Evolutionary conservation across 2,888 invertebrate species (phyloP).

Genomic region (Melikaiella ostensackeni): DNA sequence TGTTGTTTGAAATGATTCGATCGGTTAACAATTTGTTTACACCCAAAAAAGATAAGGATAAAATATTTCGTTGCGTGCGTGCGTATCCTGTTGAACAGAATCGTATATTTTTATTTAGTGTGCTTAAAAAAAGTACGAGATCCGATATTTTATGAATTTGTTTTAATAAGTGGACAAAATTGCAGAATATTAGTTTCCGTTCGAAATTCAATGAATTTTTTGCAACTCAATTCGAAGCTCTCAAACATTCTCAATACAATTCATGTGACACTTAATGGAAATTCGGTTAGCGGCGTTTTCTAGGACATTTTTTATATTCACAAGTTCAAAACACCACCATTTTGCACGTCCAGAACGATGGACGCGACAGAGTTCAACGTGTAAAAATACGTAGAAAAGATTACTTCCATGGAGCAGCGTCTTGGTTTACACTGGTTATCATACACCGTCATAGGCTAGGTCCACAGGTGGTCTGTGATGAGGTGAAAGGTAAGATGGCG

Average conservation of each 20-base stretch:
- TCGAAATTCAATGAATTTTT: background rate
- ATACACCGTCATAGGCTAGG: slow-evolving; percentile 75
- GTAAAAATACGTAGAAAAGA: slow-evolving; percentile 74
- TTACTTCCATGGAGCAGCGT: slow-evolving; percentile 54
- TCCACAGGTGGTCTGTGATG: slow-evolving; percentile 75
- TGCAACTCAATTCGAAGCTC: slow-evolving; percentile 13
- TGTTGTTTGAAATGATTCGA: slow-evolving; percentile 6
- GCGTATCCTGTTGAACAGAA: background rate
- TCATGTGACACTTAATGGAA: slow-evolving; percentile 2
- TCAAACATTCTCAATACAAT: slow-evolving; percentile 11
- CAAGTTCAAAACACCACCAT: slow-evolving; percentile 41
- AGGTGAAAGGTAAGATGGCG: slow-evolving; percentile 73
- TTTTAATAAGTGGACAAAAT: background rate
- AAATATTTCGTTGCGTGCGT: slow-evolving; percentile 13
- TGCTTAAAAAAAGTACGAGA: slow-evolving; percentile 1
- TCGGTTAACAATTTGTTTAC: background rate
- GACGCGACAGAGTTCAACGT: slow-evolving; percentile 53
- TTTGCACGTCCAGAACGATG: slow-evolving; percentile 44
- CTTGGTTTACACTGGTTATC: slow-evolving; percentile 71
- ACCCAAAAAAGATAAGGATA: background rate
- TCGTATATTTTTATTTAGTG: background rate
- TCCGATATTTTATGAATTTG: slow-evolving; percentile 9
- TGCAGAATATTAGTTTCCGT: background rate
- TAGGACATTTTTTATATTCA: slow-evolving; percentile 29
- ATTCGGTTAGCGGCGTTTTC: slow-evolving; percentile 28